Evolutionary conservation across 2,888 invertebrate species (phyloP).

Genomic region (Amorpha juglandis): DNA sequence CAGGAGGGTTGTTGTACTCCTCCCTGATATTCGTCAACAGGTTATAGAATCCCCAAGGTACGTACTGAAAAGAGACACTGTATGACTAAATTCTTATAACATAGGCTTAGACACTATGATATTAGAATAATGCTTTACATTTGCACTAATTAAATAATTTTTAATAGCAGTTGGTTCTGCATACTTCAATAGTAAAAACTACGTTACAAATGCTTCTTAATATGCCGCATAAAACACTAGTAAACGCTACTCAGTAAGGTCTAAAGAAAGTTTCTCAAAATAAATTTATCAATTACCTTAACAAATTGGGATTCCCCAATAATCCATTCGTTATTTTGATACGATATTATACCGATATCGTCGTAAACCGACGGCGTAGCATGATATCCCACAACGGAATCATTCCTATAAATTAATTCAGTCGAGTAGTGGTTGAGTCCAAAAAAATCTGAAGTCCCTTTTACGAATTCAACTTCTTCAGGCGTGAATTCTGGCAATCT

Average conservation of each 20-base stretch:
- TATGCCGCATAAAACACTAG: too few relatives aligned
- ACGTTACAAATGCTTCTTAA: too few relatives aligned
- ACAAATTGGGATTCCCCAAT: conserved; percentile 42
- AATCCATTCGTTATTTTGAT: conserved; percentile 44
- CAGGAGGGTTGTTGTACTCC: conserved; percentile 76
- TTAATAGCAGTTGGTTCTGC: too few relatives aligned
- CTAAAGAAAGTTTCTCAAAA: too few relatives aligned
- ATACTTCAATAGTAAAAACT: too few relatives aligned
- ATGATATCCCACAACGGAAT: conserved; percentile 35
- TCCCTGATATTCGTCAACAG: conserved; percentile 73
- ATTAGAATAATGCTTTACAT: too few relatives aligned
- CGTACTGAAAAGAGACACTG: conserved; percentile 48
- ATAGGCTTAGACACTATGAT: too few relatives aligned
- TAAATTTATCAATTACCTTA: conserved; percentile 27
- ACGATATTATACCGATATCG: conserved; percentile 33
- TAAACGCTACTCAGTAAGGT: too few relatives aligned
- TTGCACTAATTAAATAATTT: too few relatives aligned
- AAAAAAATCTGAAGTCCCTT: conserved; percentile 61
- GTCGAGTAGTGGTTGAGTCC: conserved; percentile 87
- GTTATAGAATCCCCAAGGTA: conserved; percentile 82
- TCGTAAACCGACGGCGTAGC: conserved; percentile 46
- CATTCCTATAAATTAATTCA: conserved; percentile 48
- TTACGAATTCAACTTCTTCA: conserved; percentile 52
- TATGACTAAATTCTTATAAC: not conserved
- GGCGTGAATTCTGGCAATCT: conserved; percentile 53